Evolutionary conservation across 2,113 vertebrate species (phyloP).

Genomic region (Podarcis raffonei): DNA sequence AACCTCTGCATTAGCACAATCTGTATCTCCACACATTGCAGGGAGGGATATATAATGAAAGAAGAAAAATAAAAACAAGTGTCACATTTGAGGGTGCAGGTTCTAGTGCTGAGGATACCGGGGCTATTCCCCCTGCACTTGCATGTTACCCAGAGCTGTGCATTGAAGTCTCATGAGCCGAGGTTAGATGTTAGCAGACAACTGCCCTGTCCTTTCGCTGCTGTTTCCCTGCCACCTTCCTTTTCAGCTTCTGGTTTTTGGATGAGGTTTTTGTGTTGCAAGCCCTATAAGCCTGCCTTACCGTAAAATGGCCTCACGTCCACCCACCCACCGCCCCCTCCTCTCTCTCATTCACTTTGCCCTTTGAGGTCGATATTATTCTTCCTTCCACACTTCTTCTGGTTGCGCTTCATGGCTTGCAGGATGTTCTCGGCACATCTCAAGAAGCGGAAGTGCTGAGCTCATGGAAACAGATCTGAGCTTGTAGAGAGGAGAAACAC

Average conservation of each 20-base stretch:
- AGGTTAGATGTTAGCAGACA: not conserved
- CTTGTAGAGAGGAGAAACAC: accelerated
- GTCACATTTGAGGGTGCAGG: not conserved
- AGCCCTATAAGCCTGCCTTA: not conserved
- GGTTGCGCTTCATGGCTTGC: not conserved
- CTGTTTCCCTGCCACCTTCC: not conserved
- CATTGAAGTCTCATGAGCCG: not conserved
- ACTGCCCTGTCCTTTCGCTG: not conserved
- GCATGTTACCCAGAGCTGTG: not conserved
- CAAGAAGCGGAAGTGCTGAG: constrained; percentile 48
- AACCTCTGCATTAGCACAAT: not conserved
- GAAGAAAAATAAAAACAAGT: not conserved
- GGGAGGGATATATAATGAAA: not conserved
- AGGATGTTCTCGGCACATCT: constrained; percentile 38
- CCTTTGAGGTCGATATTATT: not conserved
- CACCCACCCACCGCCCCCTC: not conserved
- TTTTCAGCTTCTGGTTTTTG: not conserved
- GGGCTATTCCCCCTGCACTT: not conserved
- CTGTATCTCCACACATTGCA: not conserved
- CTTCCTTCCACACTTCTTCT: not conserved
- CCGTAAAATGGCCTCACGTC: not conserved
- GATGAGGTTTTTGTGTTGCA: not conserved
- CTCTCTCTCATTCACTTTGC: not conserved
- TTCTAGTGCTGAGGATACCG: too few relatives aligned
- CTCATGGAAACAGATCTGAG: constrained; percentile 43